Evolutionary conservation across 2,888 invertebrate species (phyloP).

Genomic region (Hedya salicella): DNA sequence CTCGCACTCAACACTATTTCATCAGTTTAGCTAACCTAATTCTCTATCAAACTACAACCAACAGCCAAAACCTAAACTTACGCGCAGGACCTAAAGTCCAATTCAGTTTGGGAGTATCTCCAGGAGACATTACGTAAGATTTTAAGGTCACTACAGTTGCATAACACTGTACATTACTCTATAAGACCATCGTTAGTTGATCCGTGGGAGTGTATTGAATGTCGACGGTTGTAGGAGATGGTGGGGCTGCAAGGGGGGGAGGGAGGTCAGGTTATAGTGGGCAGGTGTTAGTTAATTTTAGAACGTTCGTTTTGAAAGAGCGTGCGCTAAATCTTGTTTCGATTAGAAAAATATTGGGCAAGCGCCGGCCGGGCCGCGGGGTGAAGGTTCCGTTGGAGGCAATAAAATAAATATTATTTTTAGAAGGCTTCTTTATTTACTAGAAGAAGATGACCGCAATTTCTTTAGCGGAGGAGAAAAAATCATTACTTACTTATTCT

Average conservation of each 20-base stretch:
- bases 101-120: slow-evolving; percentile 44
- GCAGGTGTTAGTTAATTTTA: slow-evolving; percentile 66
- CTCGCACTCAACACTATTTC: slow-evolving; percentile 33
- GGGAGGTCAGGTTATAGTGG: slow-evolving; percentile 53
- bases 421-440: too few species aligned
- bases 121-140: slow-evolving; percentile 74
- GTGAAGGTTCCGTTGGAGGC: slow-evolving; percentile 31
- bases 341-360: slow-evolving; percentile 42
- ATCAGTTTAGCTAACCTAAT: slow-evolving; percentile 68
- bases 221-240: slow-evolving; percentile 45
- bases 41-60: slow-evolving; percentile 49
- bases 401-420: too few species aligned
- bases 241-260: slow-evolving; percentile 45
- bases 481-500: too few species aligned
- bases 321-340: slow-evolving; percentile 43
- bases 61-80: slow-evolving; percentile 50
- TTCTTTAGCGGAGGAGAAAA: too few species aligned
- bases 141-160: slow-evolving; percentile 77
- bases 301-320: slow-evolving; percentile 69
- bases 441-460: too few species aligned
- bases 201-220: slow-evolving; percentile 53
- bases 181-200: slow-evolving; percentile 60
- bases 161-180: slow-evolving; percentile 65
- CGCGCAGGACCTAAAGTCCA: slow-evolving; percentile 36
- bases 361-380: slow-evolving; percentile 6